Base-by-base conservation (phyloP, 2,888 invertebrate genomes). In the Hoplodrina blanda region DNA sequence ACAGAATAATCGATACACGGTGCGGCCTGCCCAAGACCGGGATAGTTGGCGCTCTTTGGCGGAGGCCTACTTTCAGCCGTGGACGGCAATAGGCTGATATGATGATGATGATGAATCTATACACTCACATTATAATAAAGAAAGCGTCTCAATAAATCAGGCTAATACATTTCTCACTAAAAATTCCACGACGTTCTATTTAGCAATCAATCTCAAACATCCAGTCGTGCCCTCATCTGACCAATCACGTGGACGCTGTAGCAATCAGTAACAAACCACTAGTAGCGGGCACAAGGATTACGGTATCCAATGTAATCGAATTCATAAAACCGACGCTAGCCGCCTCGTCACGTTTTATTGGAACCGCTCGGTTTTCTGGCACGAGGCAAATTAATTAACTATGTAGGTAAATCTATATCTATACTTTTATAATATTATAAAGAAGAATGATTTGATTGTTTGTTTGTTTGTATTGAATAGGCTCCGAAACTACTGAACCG, bases 311-410 rank as follows among this genome's bases (percentile, higher is more conserved):
- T 54, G 37, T 69, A 69, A 77, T 76, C 81, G 54, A 80, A 64
- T 80, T 76, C 44, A 77, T 76, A 56, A 63, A 80, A 69, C 76
- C 80, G 30, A 41, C 55, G 76, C 59, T 59, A 54, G 53, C 19
- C 6, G 56, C 50, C 63, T 76, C 81, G 81, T 80, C 81, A 80
- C 81, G 76, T 77, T 77, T 69, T 76, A 68, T 76, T 68, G 15
- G 19, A 25, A 13, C 30, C n/a, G 10, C 30, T 57, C 50, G 46
- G 57, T 76, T 80, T 80, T 76, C 19, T 1, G 52, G 20, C 56
- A 57, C 63, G 62, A 25, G 60, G 53, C 50, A n/a, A 61, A 49
- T 79, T 76, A 25, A 76, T 69, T 80, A 57, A 44, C 53, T 30
- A n/a, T 8, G 37, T 41, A 41, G 41, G 13, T 41, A 41, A 41